Base-by-base conservation (phyloP, 2,113 vertebrate species). In the Daphoenositta chrysoptera region DNA sequence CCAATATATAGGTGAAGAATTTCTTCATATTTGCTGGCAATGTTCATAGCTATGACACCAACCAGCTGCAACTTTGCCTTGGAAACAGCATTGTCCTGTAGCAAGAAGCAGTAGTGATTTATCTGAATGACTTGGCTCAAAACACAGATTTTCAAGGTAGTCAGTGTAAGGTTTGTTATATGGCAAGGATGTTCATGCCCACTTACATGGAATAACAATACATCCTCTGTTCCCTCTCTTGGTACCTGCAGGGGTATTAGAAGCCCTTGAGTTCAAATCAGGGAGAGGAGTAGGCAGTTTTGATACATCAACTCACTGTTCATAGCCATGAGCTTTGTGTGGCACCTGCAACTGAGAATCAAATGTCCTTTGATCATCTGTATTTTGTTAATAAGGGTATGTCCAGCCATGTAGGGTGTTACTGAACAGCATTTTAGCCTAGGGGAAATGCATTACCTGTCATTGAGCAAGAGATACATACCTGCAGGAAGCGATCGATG, bases 21-120 rank as follows among this genome's bases (percentile, higher is more conserved):
- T 95, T 99, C 99, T 96, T 99, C 98, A 0, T 99, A 99, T 93
- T 99, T 99, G 78, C 98, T 98, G n/a, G 98, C 98, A 80, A 99
- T 89, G 37, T 99, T 98, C 98, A 99, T 98, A 60, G 98, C 98
- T 0, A 98, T 98, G n/a, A 99, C 97, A 1, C 98, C 98, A 42
- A 99, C 98, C 24, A 99, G 97, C 96, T 99, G 98, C 48, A 99
- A 93, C 64, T 97, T 97, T 45, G 93, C 98, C 95, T 98, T 99
- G 44, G 98, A 94, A 72, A 99, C 98, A 84, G 97, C 94, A 39
- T 98, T 97, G 63, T 98, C 97, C 99, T 99, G 73, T 27, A 68
- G 60, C 9, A 75, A 16, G 20, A 53, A 54, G 5, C 45, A 91
- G 22, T 7, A 70, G 64, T 57, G 37, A 47, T 57, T 68, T 69